A percentile compares a stretch with the other conserved stretches of the same genome.
These are phyloP conservation scores for Bufo gargarizans DNA, from an alignment of 2,113 vertebrate genomes.

Conservation along the genomic window DNA sequence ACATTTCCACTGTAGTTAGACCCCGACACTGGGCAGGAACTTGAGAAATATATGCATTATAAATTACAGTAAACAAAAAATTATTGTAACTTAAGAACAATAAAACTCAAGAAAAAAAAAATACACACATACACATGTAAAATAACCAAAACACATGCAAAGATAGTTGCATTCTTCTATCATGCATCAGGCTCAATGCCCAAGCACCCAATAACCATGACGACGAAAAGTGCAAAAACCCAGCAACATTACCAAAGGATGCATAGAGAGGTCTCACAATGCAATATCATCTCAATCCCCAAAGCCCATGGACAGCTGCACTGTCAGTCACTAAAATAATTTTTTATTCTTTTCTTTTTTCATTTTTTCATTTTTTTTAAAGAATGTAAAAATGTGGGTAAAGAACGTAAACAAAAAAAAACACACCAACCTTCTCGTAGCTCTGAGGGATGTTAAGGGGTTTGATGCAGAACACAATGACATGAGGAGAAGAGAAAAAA, in stretches of 20 bases:
- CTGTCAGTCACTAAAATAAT: slow-evolving; percentile 74
- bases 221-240: slow-evolving; percentile 90
- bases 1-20: background rate
- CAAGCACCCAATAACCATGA: slow-evolving; percentile 91
- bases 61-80: slow-evolving; percentile 74
- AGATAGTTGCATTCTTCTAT: slow-evolving; percentile 93
- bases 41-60: slow-evolving; percentile 74
- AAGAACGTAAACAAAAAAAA: slow-evolving; percentile 99
- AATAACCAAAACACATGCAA: slow-evolving; percentile 85
- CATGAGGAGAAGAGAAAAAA: slow-evolving; percentile 99
- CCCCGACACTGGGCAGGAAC: slow-evolving; percentile 73
- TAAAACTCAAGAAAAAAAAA: slow-evolving; percentile 37
- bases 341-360: slow-evolving; percentile 73
- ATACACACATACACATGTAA: slow-evolving; percentile 34
- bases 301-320: slow-evolving; percentile 81
- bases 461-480: slow-evolving; percentile 99
- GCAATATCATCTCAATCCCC: slow-evolving; percentile 84
- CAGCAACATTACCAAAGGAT: slow-evolving; percentile 98
- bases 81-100: slow-evolving; percentile 65
- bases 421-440: slow-evolving; percentile 99
- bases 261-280: slow-evolving; percentile 96
- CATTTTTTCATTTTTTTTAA: slow-evolving; percentile 73
- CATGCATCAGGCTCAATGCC: slow-evolving; percentile 92
- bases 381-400: slow-evolving; percentile 95
- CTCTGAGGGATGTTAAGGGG: slow-evolving; percentile 99